Evolutionary conservation across 2,888 invertebrate species (phyloP).

Genomic region (Idaea straminata): DNA sequence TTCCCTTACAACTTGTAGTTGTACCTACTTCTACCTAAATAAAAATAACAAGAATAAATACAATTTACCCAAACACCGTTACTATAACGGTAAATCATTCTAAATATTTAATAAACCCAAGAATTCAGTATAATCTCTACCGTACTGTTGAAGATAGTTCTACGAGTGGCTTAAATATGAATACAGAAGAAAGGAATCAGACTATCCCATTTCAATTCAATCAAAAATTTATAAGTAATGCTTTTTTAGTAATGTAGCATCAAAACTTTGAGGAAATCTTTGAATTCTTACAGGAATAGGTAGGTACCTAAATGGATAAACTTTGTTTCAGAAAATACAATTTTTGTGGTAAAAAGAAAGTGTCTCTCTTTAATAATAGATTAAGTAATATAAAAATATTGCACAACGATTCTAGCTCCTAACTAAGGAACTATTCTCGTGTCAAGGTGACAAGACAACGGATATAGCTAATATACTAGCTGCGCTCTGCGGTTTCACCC

Average conservation of each 20-base stretch:
- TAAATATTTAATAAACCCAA: neutral
- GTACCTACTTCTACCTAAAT: no score
- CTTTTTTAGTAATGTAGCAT: constrained; percentile 36
- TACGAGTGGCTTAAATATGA: neutral
- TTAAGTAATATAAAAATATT: neutral
- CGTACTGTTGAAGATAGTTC: neutral
- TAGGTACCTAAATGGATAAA: neutral
- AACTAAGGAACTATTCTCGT: no score
- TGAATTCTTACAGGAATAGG: constrained; percentile 8
- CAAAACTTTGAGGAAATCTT: constrained; percentile 22
- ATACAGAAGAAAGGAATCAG: constrained; percentile 1
- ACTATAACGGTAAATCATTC: neutral
- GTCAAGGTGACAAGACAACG: no score
- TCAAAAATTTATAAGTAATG: constrained; percentile 5
- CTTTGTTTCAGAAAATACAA: neutral
- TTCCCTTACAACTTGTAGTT: no score
- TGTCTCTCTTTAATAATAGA: neutral
- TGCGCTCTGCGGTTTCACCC: no score
- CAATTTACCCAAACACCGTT: neutral
- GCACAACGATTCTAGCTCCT: neutral
- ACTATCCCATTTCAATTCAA: neutral
- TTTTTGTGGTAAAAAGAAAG: neutral
- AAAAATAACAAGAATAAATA: neutral
- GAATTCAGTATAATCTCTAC: neutral
- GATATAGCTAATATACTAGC: no score